Conservation (phyloP, 2,888 invertebrate genomes). For the Notodonta dromedarius region DNA sequence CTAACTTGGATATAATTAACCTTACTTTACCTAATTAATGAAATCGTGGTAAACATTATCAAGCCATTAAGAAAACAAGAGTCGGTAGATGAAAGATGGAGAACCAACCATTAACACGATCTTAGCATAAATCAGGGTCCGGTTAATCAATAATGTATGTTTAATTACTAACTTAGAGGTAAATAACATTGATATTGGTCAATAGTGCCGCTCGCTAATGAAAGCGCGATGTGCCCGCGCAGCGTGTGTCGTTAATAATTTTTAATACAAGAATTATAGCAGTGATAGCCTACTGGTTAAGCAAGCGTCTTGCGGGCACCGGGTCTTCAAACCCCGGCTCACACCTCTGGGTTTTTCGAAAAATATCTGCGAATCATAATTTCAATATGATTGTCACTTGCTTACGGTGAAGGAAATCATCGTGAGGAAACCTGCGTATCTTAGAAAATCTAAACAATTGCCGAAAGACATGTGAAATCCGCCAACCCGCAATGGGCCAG, state of each 20-base stretch:
- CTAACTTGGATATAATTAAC: not conserved
- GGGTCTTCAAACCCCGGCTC: no score
- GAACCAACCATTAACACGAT: conserved; percentile 36
- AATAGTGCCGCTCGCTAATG: conserved; percentile 45
- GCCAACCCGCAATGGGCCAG: no score
- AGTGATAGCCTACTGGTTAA: no score
- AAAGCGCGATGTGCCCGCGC: conserved; percentile 45
- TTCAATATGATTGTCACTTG: no score
- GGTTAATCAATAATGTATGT: conserved; percentile 10
- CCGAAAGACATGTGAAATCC: no score
- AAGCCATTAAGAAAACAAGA: not conserved
- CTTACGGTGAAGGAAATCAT: no score
- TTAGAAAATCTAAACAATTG: no score
- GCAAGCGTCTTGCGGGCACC: no score
- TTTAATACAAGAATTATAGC: conserved; percentile 19
- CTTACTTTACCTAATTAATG: not conserved
- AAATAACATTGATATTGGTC: conserved; percentile 66
- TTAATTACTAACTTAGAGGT: conserved; percentile 21
- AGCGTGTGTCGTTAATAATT: conserved; percentile 26
- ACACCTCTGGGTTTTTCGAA: no score
- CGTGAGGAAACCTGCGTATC: no score
- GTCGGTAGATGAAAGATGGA: conserved; percentile 12
- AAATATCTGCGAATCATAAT: no score
- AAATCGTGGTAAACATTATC: conserved; percentile 4
- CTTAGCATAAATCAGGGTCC: conserved; percentile 5